Evolutionary conservation across 1,140 invertebrate species (phyloP).

Genomic region (Mya arenaria): DNA sequence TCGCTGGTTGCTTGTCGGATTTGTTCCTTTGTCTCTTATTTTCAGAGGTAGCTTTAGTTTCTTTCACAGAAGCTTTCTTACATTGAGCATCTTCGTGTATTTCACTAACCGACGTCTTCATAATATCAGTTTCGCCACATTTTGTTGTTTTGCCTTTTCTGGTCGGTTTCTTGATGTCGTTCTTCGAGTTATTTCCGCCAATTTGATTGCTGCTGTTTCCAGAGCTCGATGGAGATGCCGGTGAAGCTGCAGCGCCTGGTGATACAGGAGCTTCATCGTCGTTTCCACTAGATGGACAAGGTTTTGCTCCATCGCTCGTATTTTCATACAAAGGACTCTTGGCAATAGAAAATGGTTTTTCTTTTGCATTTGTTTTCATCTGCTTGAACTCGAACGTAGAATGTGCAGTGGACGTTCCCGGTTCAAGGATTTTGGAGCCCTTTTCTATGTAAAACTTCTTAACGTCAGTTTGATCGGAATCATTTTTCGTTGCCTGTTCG

Average conservation of each 20-base stretch:
- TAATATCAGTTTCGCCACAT: not conserved
- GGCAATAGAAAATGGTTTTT: too few relatives aligned
- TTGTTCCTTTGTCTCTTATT: not conserved
- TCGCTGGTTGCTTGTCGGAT: not conserved
- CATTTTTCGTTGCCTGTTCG: too few relatives aligned
- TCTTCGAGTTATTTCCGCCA: conserved; percentile 44
- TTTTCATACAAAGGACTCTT: too few relatives aligned
- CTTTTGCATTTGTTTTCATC: conserved; percentile 16
- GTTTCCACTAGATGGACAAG: too few relatives aligned
- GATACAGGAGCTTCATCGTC: too few relatives aligned
- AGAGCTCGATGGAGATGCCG: conserved; percentile 23
- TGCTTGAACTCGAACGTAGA: conserved; percentile 53
- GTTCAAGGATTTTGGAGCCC: conserved; percentile 26
- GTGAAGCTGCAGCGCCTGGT: too few relatives aligned
- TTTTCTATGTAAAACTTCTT: conserved; percentile 40
- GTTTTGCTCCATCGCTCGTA: too few relatives aligned
- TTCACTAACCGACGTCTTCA: too few relatives aligned
- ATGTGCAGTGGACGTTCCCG: conserved; percentile 52
- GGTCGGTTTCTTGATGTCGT: conserved; percentile 32
- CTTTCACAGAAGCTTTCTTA: not conserved
- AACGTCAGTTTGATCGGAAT: not conserved
- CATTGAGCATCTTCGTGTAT: too few relatives aligned
- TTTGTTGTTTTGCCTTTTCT: conserved; percentile 20
- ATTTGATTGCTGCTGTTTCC: conserved; percentile 14
- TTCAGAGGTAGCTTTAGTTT: not conserved